Percentiles rank a stretch among this genome's conserved stretches.
These are phyloP conservation scores for Glyphotaelius pellucidus DNA, from an alignment of 2,888 invertebrate species.

Conservation along the genomic window DNA sequence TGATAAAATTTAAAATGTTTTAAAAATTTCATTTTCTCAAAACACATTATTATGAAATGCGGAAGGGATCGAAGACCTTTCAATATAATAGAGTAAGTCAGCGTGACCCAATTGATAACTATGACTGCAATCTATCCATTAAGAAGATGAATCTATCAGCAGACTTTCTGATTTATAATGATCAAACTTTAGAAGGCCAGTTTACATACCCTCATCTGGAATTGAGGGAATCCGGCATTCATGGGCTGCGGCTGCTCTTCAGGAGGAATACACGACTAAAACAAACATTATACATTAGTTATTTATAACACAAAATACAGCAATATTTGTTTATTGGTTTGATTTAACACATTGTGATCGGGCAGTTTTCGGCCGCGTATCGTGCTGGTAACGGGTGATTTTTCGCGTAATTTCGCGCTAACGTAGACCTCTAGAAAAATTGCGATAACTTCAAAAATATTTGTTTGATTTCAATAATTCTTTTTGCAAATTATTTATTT, in stretches of 20 bases:
- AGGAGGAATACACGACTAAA: background rate
- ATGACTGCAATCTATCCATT: background rate
- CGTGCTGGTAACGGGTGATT: too few species aligned
- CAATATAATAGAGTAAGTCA: background rate
- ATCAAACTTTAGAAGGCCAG: background rate
- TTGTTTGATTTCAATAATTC: too few species aligned
- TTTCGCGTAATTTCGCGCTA: too few species aligned
- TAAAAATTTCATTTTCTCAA: too few species aligned
- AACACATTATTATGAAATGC: too few species aligned
- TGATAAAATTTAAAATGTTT: too few species aligned
- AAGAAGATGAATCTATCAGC: background rate
- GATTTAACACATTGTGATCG: too few species aligned
- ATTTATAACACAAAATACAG: background rate
- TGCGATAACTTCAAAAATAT: too few species aligned
- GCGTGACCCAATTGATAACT: background rate
- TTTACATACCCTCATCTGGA: slow-evolving; percentile 4
- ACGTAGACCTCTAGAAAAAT: too few species aligned
- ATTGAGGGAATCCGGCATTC: background rate
- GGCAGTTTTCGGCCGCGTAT: too few species aligned
- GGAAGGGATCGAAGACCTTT: background rate
- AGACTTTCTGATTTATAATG: background rate
- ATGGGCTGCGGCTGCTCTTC: background rate
- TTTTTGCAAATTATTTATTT: too few species aligned
- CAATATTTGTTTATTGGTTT: too few species aligned
- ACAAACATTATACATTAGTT: background rate